Conservation (phyloP, 2,113 vertebrate genomes). For the Ptyas mucosa region DNA sequence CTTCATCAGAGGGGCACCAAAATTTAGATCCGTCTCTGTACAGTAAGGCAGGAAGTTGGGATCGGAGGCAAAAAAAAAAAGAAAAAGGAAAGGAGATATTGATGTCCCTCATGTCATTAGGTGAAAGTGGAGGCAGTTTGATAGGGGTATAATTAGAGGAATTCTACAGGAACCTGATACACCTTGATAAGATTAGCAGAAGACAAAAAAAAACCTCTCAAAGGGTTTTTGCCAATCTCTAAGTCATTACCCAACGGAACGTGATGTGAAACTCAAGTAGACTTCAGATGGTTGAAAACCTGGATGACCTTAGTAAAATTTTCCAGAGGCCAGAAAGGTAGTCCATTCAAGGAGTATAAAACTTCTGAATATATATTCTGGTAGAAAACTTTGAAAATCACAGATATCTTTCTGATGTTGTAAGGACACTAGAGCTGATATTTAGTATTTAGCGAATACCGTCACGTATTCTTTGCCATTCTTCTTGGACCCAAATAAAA, state of each 20-base stretch:
- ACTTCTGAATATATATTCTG: not conserved
- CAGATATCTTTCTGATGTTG: not conserved
- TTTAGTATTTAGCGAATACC: not conserved
- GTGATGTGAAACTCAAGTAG: not conserved
- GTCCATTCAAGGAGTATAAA: not conserved
- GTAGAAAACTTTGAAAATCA: not conserved
- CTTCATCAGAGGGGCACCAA: constrained; percentile 54
- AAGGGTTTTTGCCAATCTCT: not conserved
- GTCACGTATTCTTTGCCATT: not conserved
- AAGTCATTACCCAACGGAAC: not conserved
- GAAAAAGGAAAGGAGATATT: not conserved
- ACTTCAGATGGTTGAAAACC: not conserved
- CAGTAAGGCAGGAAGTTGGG: not conserved
- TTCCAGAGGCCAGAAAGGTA: not conserved
- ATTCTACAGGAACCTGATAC: not conserved
- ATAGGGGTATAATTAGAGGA: not conserved
- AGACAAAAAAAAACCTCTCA: not conserved
- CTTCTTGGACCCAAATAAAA: not conserved
- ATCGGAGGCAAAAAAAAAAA: too few species aligned
- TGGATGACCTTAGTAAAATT: not conserved
- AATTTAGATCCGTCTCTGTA: constrained; percentile 13
- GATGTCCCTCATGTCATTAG: not conserved
- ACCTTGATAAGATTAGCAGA: not conserved
- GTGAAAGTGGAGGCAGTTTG: not conserved
- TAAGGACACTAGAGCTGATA: not conserved